Evolutionary conservation across 2,797 vertebrate genomes (phyloP), one percentile per base, ranked within the genome.

Genomic region (Falco novaeseelandiae): DNA sequence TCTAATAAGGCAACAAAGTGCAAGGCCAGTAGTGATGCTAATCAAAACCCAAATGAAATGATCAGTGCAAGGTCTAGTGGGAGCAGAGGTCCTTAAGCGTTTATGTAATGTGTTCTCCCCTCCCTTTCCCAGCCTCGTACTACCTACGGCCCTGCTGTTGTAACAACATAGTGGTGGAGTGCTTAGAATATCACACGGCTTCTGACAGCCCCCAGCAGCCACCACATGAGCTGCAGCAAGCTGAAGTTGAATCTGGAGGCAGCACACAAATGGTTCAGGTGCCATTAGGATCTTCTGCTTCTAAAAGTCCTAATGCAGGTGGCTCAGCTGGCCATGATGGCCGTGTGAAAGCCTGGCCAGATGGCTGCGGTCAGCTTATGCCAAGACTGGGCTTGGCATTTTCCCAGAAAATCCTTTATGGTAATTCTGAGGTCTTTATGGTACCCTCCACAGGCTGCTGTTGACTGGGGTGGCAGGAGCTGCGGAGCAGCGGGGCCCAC

Each of bases 281-380:
- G 36, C 71, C n/a, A 27, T 90, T 48, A 82, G 30, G 44, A 72
- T 65, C 42, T 94, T 86, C 4, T 8, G 61, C 82, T 87, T 89
- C 55, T 65, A 89, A 62, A 85, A 76, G 12, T 59, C 30, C 25
- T 79, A 72, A 90, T 87, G 87, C 52, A 65, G 38, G 74, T 89
- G 90, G 84, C 86, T 94, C 63, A 93, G 74, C 83, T 87, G 90
- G 66, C 87, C 52, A 5, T 2, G 5, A 27, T 66, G 57, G 34
- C 90, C 42, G 15, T 26, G 16, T 62, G 16, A 65, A 88, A 78
- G 80, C 52, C 69, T 78, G 59, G 67, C 81, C 95, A 92, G 83
- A 87, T 90, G 88, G 82, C 84, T 89, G 52, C 49, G 81, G 93
- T 85, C 83, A 95, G 71, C 71, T 89, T 14, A 26, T 90, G 92